A percentile compares a stretch with the other conserved stretches of the same genome.
phyloP scores from a whole-genome alignment of 2,797 vertebrate genomes.

The Margarornis squamiger region DNA sequence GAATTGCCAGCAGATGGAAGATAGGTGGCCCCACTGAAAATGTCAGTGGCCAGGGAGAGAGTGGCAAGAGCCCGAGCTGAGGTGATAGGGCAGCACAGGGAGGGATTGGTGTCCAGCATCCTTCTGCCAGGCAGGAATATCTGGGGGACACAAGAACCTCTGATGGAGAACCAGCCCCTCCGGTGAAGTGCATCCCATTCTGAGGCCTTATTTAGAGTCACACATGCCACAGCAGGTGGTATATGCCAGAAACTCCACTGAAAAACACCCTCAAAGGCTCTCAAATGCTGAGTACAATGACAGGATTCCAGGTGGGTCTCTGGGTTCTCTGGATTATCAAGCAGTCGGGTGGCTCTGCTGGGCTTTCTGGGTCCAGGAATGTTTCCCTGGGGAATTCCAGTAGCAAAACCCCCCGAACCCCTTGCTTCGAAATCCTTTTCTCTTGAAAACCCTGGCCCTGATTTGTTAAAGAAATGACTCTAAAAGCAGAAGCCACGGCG shows the following conservation, averaged over 20 bases:
- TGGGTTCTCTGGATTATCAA: not conserved
- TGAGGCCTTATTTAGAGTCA: not conserved
- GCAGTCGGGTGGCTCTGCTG: accelerated
- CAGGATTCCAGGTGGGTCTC: not conserved
- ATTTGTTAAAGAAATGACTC: conserved; percentile 38
- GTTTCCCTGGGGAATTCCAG: not conserved
- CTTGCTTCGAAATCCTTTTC: not conserved
- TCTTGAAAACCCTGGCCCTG: not conserved
- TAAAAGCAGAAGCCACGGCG: not conserved
- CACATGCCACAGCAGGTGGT: not conserved
- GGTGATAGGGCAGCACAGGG: not conserved
- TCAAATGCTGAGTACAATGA: not conserved
- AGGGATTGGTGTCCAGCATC: not conserved
- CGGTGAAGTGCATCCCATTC: not conserved
- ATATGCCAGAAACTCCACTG: not conserved
- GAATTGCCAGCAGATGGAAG: accelerated
- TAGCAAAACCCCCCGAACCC: not conserved
- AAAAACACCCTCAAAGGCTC: not conserved
- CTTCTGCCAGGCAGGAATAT: not conserved
- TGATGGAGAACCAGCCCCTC: not conserved
- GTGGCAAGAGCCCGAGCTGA: accelerated
- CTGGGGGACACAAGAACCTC: not conserved
- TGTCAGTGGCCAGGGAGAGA: accelerated
- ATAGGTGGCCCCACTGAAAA: not conserved
- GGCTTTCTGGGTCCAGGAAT: not conserved